Conservation (phyloP, 1,140 invertebrate species). For the Brachionus calyciflorus region DNA sequence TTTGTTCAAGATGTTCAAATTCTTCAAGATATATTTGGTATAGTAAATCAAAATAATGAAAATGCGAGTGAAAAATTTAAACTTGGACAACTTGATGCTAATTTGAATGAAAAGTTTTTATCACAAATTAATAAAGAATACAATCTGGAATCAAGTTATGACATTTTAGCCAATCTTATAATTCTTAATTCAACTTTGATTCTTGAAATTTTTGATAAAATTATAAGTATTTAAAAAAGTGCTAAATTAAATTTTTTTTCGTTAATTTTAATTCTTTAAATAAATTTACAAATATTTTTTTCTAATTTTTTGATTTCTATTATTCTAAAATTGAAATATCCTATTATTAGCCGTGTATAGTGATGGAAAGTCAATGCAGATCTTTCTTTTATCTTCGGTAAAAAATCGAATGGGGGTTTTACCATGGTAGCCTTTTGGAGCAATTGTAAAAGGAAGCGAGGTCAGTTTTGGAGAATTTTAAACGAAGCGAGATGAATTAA, state of each 20-base stretch:
- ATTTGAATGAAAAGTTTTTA: constrained; percentile 16
- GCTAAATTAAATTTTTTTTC: too few species aligned
- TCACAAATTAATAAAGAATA: not conserved
- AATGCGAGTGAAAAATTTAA: constrained; percentile 7
- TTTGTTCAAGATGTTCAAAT: not conserved
- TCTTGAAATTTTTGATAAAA: constrained; percentile 3
- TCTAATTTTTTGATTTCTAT: too few species aligned
- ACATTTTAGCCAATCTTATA: not conserved
- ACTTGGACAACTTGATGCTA: not conserved
- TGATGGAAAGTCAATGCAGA: too few species aligned
- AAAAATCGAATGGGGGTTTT: too few species aligned
- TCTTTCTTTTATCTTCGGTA: too few species aligned
- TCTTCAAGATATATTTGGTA: not conserved
- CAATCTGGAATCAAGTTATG: not conserved
- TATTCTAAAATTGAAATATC: too few species aligned
- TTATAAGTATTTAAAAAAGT: not conserved
- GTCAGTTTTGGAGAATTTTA: too few species aligned
- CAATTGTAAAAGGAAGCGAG: too few species aligned
- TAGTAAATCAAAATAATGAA: not conserved
- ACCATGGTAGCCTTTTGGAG: too few species aligned
- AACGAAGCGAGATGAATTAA: too few species aligned
- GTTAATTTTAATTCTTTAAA: too few species aligned
- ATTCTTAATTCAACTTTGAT: not conserved
- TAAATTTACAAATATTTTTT: not conserved
- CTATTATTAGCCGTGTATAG: too few species aligned